Conservation (phyloP, 2,797 vertebrate species). For the Cirrhinus mrigala region DNA sequence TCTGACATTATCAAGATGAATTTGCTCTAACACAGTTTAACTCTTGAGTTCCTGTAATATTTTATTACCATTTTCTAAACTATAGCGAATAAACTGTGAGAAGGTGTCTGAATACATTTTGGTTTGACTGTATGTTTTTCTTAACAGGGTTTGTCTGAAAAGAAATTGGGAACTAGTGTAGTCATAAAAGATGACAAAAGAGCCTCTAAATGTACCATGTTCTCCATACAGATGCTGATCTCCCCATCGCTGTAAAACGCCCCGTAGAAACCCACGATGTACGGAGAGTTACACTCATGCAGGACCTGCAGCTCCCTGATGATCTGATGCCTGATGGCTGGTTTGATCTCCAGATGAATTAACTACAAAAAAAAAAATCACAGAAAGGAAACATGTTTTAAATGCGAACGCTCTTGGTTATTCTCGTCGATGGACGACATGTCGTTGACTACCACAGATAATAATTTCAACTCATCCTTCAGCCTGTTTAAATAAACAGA, state of each 20-base stretch:
- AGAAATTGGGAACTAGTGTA: too few relatives aligned
- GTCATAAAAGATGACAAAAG: neutral
- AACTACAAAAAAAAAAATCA: conserved; percentile 72
- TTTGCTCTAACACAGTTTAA: too few relatives aligned
- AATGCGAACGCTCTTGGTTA: too few relatives aligned
- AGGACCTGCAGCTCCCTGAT: conserved; percentile 86
- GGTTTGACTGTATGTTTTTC: too few relatives aligned
- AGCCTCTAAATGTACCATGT: conserved; percentile 84
- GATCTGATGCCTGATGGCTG: conserved; percentile 84
- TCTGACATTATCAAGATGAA: too few relatives aligned
- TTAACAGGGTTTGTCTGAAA: too few relatives aligned
- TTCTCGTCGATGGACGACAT: neutral
- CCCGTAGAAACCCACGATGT: conserved; percentile 85
- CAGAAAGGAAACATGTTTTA: neutral
- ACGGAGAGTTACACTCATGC: conserved; percentile 83
- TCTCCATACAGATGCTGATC: conserved; percentile 98
- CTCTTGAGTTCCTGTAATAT: too few relatives aligned
- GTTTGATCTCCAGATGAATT: conserved; percentile 87
- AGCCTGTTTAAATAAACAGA: neutral
- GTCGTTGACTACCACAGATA: neutral
- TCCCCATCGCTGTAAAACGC: conserved; percentile 96
- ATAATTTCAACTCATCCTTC: neutral
- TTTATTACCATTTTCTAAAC: too few relatives aligned
- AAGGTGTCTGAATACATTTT: too few relatives aligned
- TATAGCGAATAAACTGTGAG: too few relatives aligned